Evolutionary conservation across 2,113 vertebrate genomes (phyloP).

Genomic region (Quiscalus mexicanus): DNA sequence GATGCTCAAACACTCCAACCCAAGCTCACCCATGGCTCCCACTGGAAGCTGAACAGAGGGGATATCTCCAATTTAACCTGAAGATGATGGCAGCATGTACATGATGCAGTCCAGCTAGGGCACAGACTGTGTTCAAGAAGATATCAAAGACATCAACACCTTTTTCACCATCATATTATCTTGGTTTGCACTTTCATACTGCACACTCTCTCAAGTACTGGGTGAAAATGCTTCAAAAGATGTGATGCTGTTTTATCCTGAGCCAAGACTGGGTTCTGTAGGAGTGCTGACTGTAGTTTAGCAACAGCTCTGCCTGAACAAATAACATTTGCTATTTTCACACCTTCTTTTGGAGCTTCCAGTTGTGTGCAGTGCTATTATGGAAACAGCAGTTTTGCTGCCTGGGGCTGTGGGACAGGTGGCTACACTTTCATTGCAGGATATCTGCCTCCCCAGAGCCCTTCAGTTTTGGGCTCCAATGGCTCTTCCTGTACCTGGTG

Average conservation of each 20-base stretch:
- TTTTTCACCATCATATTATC: background rate
- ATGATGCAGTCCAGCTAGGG: background rate
- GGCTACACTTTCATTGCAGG: background rate
- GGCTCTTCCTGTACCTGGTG: background rate
- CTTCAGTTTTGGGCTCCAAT: background rate
- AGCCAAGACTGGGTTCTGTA: background rate
- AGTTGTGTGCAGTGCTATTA: background rate
- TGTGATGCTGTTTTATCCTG: background rate
- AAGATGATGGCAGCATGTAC: background rate
- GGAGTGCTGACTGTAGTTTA: background rate
- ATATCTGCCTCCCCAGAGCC: background rate
- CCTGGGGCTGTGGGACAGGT: background rate
- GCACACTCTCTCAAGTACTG: fast-evolving
- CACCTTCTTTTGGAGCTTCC: background rate
- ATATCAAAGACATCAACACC: background rate
- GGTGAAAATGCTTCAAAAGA: background rate
- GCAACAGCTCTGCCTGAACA: background rate
- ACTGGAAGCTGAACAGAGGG: background rate
- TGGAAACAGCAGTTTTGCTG: background rate
- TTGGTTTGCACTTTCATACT: background rate
- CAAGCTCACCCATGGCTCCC: background rate
- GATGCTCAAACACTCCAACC: background rate
- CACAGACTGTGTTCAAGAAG: background rate
- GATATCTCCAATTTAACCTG: background rate
- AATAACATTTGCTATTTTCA: background rate